A percentile compares a stretch with the other conserved stretches of the same genome.
Conservation (phyloP, 2,888 invertebrate species). For the Choristoneura rosaceana region DNA sequence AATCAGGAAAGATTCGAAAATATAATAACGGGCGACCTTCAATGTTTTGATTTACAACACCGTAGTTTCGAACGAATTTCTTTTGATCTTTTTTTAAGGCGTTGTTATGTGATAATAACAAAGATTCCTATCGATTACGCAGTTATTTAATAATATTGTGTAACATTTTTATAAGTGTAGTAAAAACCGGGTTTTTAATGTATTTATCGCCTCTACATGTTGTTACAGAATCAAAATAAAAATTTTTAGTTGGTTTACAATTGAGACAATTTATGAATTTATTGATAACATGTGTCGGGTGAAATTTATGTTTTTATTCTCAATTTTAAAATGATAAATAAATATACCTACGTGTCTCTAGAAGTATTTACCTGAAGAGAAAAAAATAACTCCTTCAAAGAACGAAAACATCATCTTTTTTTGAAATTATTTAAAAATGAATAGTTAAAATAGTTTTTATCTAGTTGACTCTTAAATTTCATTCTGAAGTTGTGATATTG, state of each 20-base stretch:
- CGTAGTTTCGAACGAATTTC: conserved; percentile 14
- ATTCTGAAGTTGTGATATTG: neutral
- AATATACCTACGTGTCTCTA: no score
- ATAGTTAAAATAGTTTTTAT: no score
- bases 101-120: conserved; percentile 2
- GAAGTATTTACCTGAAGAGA: no score
- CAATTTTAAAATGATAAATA: no score
- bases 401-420: no score
- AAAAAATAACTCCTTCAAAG: no score
- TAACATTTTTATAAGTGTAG: conserved; percentile 1
- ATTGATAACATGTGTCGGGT: no score
- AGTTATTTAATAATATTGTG: conserved; percentile 12
- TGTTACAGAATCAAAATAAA: neutral
- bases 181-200: neutral
- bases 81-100: neutral
- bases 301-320: no score
- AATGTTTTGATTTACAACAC: conserved; percentile 32
- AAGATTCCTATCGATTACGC: conserved; percentile 4
- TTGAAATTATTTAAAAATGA: neutral
- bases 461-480: neutral
- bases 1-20: conserved; percentile 39
- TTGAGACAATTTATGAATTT: no score
- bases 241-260: no score
- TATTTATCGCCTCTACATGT: neutral
- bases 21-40: conserved; percentile 24